phyloP scores from a whole-genome alignment of 2,888 invertebrate species.

The Acrobeloides nanus region DNA sequence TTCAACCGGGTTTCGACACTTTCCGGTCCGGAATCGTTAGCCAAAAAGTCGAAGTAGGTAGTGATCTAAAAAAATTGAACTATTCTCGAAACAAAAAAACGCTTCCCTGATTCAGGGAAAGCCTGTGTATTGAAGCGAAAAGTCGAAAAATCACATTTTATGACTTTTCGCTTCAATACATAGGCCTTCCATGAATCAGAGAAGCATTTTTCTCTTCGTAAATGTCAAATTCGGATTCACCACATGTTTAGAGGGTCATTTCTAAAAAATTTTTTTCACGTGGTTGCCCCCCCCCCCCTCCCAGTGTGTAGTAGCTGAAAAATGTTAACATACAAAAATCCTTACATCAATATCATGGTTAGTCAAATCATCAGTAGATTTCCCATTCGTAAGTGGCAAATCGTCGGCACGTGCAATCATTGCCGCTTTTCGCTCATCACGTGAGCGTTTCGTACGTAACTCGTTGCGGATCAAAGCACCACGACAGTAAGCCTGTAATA shows the following conservation, averaged over 20 bases:
- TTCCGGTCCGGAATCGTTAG: slow-evolving; percentile 7
- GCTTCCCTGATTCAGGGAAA: too few relatives aligned
- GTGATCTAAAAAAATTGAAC: slow-evolving; percentile 10
- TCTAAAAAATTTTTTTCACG: too few relatives aligned
- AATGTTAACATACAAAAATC: not conserved
- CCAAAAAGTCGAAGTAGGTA: slow-evolving; percentile 11
- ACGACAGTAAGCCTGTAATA: slow-evolving; percentile 77
- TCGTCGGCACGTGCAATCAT: slow-evolving; percentile 12
- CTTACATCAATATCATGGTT: slow-evolving; percentile 9
- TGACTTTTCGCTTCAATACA: too few relatives aligned
- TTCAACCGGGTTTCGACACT: too few relatives aligned
- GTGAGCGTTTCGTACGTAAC: slow-evolving; percentile 32
- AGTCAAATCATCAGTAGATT: not conserved
- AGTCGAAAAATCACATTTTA: too few relatives aligned
- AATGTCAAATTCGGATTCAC: too few relatives aligned
- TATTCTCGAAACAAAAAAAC: too few relatives aligned
- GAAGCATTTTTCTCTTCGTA: too few relatives aligned
- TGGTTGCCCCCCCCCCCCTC: too few relatives aligned
- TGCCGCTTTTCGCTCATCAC: slow-evolving; percentile 19
- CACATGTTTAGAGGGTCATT: too few relatives aligned
- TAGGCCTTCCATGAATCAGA: too few relatives aligned
- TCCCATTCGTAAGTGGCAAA: not conserved
- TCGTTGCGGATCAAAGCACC: slow-evolving; percentile 82
- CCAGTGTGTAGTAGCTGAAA: not conserved
- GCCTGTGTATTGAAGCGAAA: too few relatives aligned